These are phyloP conservation scores for Lamprologus lemairii DNA, from an alignment of 2,113 vertebrate genomes.

Conservation along the genomic window DNA sequence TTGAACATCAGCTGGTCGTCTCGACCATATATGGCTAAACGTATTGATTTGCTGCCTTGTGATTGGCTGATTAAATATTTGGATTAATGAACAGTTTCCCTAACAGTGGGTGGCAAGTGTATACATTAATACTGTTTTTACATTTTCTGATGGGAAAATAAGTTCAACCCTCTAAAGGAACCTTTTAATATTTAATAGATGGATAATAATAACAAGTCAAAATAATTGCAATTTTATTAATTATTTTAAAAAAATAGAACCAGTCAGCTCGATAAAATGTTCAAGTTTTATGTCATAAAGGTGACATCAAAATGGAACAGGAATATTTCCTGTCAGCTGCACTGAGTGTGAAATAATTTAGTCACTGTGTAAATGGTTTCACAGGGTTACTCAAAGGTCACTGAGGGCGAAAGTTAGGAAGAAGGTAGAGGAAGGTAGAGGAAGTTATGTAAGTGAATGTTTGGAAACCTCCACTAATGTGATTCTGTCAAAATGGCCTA, in stretches of 20 bases:
- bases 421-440: background rate
- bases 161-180: background rate
- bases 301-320: background rate
- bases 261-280: background rate
- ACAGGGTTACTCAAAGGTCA: background rate
- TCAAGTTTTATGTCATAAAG: background rate
- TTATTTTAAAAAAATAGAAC: background rate
- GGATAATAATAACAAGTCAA: background rate
- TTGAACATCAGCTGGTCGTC: background rate
- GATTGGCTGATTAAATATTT: background rate
- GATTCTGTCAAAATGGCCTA: background rate
- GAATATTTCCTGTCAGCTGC: background rate
- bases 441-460: background rate
- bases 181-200: background rate
- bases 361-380: background rate
- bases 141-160: background rate
- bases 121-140: background rate
- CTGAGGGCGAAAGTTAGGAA: background rate
- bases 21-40: accelerated
- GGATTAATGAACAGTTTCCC: background rate
- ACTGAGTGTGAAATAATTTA: background rate
- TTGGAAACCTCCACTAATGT: background rate
- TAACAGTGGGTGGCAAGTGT: background rate
- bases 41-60: background rate
- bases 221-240: background rate